Evolutionary conservation across 2,888 invertebrate species (phyloP), one percentile per base, ranked within the genome.

Genomic region (Omphaloscelis lunosa): DNA sequence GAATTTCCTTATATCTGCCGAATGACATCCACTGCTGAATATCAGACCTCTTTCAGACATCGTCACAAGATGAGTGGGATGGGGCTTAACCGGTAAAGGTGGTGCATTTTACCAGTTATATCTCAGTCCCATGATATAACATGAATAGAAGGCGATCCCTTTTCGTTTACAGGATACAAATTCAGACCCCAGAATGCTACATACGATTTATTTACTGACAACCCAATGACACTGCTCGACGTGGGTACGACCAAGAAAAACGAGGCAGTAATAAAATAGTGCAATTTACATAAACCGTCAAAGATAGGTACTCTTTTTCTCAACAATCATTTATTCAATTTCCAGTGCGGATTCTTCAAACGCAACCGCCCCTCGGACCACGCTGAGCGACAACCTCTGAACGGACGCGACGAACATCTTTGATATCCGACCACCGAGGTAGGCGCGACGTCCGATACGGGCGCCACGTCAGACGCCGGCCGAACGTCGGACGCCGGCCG

Each of bases 301-400:
- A 27, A 23, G 11, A 62, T 34, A 62, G n/a, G n/a, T 34, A 2
- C 20, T 23, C 0, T 59, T 27, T 27, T 41, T 15, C 23, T 29
- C 15, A 23, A 51, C 48, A 23, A 51, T 39, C 0, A 53, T 62
- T 61, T 69, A 12, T 69, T 39, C 68, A n/a, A 56, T 41, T 91
- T 89, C 51, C 95, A 99, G 99, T 98, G 98, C 93, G 99, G 99
- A 81, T 99, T 99, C 97, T 99, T 99, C 97, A 98, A 99, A 93
- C 97, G 99, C 92, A 98, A 98, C 95, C 97, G 99, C 45, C 99
- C 99, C 68, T 97, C 98, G 1, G 98, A 98, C 93, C 98, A 98
- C 89, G 98, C 98, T 63, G 99, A 99, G 96, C 97, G 98, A 71
- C 98, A 99, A 92, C 99, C 99, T 4, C 95, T 99, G 86, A 98